phyloP scores from a whole-genome alignment of 2,113 vertebrate genomes.

The Tricholaema leucomelas region DNA sequence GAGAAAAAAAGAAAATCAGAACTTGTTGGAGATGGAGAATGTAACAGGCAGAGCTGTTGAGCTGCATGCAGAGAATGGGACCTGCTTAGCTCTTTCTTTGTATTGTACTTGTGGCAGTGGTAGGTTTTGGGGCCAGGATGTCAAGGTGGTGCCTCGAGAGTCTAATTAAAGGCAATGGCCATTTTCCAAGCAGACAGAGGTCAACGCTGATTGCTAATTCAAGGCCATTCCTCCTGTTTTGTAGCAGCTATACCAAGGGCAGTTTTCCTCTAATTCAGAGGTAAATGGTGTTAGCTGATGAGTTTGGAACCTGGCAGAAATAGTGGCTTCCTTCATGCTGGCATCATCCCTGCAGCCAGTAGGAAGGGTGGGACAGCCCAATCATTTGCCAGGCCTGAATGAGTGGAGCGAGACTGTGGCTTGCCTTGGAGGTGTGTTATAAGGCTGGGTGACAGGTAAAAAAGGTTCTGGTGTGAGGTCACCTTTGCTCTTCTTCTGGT shows the following conservation, averaged over 20 bases:
- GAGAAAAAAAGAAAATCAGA: not conserved
- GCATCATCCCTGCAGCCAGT: accelerated
- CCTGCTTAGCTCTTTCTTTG: not conserved
- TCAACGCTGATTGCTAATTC: not conserved
- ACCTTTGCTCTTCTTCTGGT: not conserved
- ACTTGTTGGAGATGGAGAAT: conserved; percentile 44
- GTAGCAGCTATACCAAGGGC: not conserved
- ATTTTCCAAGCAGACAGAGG: not conserved
- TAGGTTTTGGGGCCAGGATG: not conserved
- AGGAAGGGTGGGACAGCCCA: not conserved
- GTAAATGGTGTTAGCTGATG: not conserved
- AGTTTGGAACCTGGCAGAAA: not conserved
- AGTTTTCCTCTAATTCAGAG: not conserved
- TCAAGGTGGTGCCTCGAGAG: not conserved
- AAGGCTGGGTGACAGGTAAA: not conserved
- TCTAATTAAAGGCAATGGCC: not conserved
- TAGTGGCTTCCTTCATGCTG: not conserved
- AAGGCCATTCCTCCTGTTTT: not conserved
- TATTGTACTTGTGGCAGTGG: not conserved
- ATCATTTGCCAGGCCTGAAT: not conserved
- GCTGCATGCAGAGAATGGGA: not conserved
- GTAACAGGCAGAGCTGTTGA: conserved; percentile 16
- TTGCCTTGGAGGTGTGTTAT: not conserved
- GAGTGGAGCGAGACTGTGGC: not conserved
- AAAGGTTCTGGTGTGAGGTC: not conserved